A percentile compares a stretch with the other conserved stretches of the same genome.
Evolutionary conservation across 2,888 invertebrate species (phyloP).

Genomic region (Apotomis capreana): DNA sequence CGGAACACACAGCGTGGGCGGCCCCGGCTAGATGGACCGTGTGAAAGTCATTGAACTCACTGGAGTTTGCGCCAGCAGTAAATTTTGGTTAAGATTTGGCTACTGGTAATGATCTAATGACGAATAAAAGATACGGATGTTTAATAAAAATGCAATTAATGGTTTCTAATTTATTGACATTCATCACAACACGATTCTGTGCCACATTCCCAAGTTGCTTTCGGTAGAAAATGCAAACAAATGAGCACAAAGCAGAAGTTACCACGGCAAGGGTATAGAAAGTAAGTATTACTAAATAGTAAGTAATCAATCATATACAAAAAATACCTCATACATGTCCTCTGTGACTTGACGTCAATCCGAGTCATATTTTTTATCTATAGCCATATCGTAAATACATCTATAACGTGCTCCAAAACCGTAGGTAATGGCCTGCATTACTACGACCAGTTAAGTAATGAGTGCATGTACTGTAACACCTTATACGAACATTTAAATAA

Average conservation of each 20-base stretch:
- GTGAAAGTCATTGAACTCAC: no score
- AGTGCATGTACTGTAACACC: no score
- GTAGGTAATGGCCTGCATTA: no score
- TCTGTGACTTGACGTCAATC: background rate
- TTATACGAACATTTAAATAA: no score
- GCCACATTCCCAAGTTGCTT: conserved; percentile 22
- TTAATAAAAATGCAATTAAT: conserved; percentile 2
- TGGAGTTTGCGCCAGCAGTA: no score
- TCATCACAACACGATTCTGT: conserved; percentile 18
- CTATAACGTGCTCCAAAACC: no score
- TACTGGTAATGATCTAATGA: no score
- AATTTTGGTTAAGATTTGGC: no score
- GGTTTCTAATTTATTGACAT: conserved; percentile 34
- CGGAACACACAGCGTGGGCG: no score
- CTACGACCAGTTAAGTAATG: no score
- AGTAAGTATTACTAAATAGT: background rate
- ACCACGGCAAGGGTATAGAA: background rate
- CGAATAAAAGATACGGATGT: background rate
- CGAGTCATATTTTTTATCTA: background rate
- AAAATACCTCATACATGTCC: background rate
- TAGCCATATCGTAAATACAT: no score
- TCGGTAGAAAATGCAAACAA: conserved; percentile 21
- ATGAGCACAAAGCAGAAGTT: conserved; percentile 4
- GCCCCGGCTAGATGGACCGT: no score
- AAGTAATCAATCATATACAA: background rate